Conservation (phyloP, 1,140 invertebrate species). For the Ephestia elutella region DNA sequence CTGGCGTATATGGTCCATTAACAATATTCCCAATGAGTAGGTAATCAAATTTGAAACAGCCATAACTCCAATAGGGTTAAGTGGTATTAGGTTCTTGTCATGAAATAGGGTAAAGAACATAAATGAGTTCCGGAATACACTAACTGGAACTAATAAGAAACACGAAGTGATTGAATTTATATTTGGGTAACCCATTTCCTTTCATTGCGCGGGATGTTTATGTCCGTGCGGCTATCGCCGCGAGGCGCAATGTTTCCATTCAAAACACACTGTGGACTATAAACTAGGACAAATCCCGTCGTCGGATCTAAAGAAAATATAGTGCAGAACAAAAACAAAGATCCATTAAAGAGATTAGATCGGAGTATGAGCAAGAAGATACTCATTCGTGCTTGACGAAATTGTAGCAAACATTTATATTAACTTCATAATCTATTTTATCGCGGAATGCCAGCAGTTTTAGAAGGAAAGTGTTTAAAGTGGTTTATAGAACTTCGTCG, state of each 20-base stretch:
- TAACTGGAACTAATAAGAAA: background rate
- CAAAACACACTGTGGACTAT: conserved; percentile 35
- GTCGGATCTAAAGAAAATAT: conserved; percentile 19
- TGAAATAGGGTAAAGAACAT: background rate
- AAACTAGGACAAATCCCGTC: conserved; percentile 38
- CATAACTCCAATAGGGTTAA: background rate
- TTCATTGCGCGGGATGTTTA: conserved; percentile 47
- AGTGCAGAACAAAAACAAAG: conserved; percentile 26
- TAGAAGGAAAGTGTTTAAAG: background rate
- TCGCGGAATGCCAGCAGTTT: background rate
- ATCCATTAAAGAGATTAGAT: conserved; percentile 35
- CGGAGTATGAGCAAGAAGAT: background rate
- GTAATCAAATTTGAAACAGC: background rate
- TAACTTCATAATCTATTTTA: background rate
- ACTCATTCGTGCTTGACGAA: background rate
- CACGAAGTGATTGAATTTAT: conserved; percentile 38
- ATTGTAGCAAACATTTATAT: background rate
- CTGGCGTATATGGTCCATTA: background rate
- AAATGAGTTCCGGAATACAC: background rate
- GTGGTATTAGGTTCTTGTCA: background rate
- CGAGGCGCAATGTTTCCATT: conserved; percentile 44
- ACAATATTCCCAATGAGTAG: background rate
- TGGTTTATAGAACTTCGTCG: background rate
- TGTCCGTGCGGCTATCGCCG: conserved; percentile 26
- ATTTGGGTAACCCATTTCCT: conserved; percentile 60